These are phyloP conservation scores for Holothuria leucospilota DNA, from an alignment of 53 echinoderm and acorn worm species.

Conservation along the genomic window DNA sequence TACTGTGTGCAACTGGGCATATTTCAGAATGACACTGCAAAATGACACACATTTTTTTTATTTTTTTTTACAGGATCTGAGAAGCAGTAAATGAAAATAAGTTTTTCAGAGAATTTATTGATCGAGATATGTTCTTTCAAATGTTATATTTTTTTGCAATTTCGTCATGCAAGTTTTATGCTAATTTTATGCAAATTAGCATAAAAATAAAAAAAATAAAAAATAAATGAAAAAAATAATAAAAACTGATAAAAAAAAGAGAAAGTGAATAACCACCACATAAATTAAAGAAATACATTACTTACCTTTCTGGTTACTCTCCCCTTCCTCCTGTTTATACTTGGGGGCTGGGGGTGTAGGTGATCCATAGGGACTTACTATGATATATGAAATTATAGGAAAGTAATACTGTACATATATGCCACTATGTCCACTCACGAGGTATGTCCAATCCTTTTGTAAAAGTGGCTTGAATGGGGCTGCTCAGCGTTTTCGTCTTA, in stretches of 20 bases:
- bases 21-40: constrained; percentile 20
- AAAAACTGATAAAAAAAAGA: background rate
- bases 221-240: background rate
- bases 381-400: too few species aligned
- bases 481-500: too few species aligned
- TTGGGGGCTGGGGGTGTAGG: background rate
- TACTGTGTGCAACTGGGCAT: constrained; percentile 28
- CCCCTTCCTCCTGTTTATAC: constrained; percentile 9
- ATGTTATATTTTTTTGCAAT: constrained; percentile 13
- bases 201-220: constrained; percentile 4
- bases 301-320: background rate
- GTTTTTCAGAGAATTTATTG: constrained; percentile 19
- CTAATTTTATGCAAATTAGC: constrained; percentile 25
- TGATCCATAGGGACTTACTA: too few species aligned
- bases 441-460: too few species aligned
- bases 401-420: too few species aligned
- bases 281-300: background rate
- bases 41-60: background rate
- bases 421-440: too few species aligned
- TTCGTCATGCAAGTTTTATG: constrained; percentile 15
- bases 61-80: constrained; percentile 19
- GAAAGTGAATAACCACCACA: background rate
- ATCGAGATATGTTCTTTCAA: background rate
- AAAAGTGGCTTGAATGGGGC: too few species aligned
- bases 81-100: constrained; percentile 16